A percentile compares a stretch with the other conserved stretches of the same genome.
Evolutionary conservation across 92 coral and sea anemone species (phyloP).

Genomic region (Umimayanthus chanpuru): DNA sequence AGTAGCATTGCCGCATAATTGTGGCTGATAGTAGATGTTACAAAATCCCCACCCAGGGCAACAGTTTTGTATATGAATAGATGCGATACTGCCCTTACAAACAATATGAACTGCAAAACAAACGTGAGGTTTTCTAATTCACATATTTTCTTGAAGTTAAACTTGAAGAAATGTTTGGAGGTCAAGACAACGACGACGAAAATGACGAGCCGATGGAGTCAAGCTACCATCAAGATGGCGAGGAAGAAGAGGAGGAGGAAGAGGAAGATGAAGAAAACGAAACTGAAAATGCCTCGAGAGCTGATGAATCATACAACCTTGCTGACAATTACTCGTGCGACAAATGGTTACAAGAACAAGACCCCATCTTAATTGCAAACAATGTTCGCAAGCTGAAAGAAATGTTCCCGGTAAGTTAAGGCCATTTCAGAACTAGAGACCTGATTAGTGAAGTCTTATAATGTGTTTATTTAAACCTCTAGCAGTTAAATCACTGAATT

Average conservation of each 20-base stretch:
- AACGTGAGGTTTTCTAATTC: no score
- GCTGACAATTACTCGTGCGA: not conserved
- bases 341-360: conserved; percentile 33
- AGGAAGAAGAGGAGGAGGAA: conserved; percentile 6
- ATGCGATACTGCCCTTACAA: no score
- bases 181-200: not conserved
- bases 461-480: no score
- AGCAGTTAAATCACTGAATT: no score
- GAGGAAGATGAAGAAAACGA: conserved; percentile 7
- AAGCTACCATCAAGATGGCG: not conserved
- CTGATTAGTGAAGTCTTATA: not conserved
- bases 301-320: not conserved
- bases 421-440: not conserved
- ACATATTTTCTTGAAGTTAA: not conserved
- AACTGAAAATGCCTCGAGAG: not conserved
- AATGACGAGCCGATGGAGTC: conserved; percentile 11
- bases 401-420: conserved; percentile 31
- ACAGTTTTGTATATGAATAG: no score
- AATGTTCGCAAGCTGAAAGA: conserved; percentile 14
- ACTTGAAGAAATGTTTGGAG: not conserved
- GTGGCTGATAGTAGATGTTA: no score
- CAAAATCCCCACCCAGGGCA: no score
- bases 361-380: not conserved
- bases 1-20: no score
- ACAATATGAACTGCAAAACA: not conserved